Percentiles rank a stretch among this genome's conserved stretches.
phyloP scores from a whole-genome alignment of 35 echinoderm and acorn worm species.

The Heliocidaris erythrogramma region DNA sequence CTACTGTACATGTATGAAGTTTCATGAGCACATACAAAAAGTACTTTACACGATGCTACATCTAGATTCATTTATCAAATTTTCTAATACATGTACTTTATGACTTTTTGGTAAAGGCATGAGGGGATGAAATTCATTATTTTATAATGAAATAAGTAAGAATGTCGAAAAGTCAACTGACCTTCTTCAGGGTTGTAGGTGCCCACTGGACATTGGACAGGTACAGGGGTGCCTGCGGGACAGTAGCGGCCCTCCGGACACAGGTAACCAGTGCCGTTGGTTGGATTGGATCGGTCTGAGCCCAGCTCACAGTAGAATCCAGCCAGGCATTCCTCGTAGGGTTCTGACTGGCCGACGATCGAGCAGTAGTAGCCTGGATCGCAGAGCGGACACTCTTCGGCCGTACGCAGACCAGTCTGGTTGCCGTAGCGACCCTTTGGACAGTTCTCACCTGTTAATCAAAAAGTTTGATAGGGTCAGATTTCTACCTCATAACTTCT shows the following conservation, averaged over 20 bases:
- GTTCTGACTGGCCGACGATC: constrained; percentile 62
- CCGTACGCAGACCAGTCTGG: constrained; percentile 74
- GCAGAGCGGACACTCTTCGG: constrained; percentile 79
- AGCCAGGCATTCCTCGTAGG: constrained; percentile 61
- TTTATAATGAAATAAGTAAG: too few relatives aligned
- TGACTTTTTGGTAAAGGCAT: too few relatives aligned
- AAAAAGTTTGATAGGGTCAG: neutral
- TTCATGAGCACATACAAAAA: too few relatives aligned
- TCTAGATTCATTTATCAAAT: too few relatives aligned
- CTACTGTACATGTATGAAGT: too few relatives aligned
- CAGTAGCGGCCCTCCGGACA: constrained; percentile 91
- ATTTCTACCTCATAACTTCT: neutral
- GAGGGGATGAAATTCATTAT: too few relatives aligned
- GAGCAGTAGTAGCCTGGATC: constrained; percentile 90
- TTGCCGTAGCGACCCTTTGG: constrained; percentile 92
- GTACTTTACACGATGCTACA: too few relatives aligned
- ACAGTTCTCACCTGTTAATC: constrained; percentile 77
- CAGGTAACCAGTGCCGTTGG: constrained; percentile 74
- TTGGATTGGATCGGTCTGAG: constrained; percentile 75
- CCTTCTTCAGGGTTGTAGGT: constrained; percentile 88
- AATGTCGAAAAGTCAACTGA: constrained; percentile 3
- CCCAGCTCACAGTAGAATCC: constrained; percentile 91
- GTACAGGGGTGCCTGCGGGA: constrained; percentile 77
- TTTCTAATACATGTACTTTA: too few relatives aligned
- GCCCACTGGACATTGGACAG: constrained; percentile 70